Percentiles rank a stretch among this genome's conserved stretches.
Conservation (phyloP, 2,113 vertebrate genomes). For the Pithys albifrons region DNA sequence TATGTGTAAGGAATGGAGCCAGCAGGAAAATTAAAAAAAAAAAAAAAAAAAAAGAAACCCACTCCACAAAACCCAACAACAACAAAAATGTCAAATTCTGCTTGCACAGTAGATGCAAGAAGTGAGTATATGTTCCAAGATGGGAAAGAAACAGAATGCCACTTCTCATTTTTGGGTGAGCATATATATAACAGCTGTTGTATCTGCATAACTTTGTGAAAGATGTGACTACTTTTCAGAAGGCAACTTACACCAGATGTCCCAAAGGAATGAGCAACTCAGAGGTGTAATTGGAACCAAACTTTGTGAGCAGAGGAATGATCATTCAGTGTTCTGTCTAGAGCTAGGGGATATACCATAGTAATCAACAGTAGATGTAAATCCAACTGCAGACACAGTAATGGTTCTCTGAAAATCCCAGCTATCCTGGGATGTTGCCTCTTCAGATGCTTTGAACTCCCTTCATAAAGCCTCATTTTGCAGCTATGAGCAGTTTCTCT, state of each 20-base stretch:
- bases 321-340: neutral
- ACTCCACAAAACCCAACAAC: neutral
- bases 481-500: neutral
- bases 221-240: conserved; percentile 33
- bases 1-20: neutral
- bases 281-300: conserved; percentile 17
- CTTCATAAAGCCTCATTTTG: neutral
- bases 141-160: neutral
- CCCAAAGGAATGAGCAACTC: conserved; percentile 28
- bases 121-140: neutral
- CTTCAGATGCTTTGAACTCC: neutral
- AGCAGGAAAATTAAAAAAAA: neutral
- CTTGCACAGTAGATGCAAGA: neutral
- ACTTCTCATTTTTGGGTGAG: neutral
- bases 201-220: neutral
- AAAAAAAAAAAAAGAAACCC: neutral
- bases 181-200: neutral
- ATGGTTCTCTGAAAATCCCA: neutral
- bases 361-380: neutral
- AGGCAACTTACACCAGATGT: conserved; percentile 33
- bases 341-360: neutral
- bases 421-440: neutral
- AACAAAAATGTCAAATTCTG: neutral
- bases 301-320: neutral
- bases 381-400: neutral